Evolutionary conservation across 2,113 vertebrate genomes (phyloP).

Genomic region (Propithecus coquereli): DNA sequence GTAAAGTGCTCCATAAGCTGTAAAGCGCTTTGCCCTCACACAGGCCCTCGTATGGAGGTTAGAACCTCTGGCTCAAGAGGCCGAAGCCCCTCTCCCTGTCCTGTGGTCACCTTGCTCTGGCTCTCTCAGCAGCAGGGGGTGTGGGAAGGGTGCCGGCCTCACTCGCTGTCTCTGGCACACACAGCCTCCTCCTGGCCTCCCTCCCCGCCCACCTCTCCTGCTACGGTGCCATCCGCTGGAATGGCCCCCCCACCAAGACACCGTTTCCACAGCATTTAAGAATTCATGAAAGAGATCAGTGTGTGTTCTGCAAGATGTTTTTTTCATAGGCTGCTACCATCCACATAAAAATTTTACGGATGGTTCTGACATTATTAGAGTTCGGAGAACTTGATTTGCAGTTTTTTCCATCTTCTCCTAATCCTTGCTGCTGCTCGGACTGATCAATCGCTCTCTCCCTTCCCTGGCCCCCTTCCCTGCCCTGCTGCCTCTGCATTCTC

Average conservation of each 20-base stretch:
- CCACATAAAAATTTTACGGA: neutral
- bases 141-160: neutral
- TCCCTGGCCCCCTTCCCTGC: neutral
- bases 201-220: neutral
- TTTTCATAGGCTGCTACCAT: neutral
- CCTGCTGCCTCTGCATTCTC: neutral
- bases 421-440: neutral
- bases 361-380: neutral
- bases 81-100: fast-evolving
- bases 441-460: neutral
- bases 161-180: neutral
- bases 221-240: neutral
- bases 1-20: neutral
- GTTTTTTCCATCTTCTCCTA: neutral
- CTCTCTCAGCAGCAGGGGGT: fast-evolving
- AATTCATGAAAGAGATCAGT: neutral
- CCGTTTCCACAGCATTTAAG: neutral
- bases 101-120: neutral
- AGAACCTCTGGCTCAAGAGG: neutral
- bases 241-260: fast-evolving
- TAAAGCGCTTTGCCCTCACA: neutral
- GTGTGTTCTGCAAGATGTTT: neutral
- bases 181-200: too few species aligned
- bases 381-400: neutral
- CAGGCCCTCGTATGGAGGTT: neutral